A percentile compares a stretch with the other conserved stretches of the same genome.
These are phyloP conservation scores for Chloroceryle aenea DNA, from an alignment of 2,113 vertebrate species.

Conservation along the genomic window DNA sequence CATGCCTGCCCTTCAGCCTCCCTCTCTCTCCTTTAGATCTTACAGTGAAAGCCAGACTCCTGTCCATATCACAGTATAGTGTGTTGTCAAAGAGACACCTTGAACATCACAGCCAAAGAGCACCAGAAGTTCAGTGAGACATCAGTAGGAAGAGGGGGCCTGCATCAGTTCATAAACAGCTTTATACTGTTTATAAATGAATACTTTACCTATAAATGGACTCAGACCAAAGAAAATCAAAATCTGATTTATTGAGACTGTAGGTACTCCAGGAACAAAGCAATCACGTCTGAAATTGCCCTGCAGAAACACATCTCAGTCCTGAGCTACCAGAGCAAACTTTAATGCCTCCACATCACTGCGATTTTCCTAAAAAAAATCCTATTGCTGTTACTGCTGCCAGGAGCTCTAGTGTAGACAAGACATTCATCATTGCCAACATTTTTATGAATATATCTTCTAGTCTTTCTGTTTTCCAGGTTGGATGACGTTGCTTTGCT, in stretches of 20 bases:
- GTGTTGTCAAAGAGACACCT: neutral
- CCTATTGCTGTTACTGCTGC: neutral
- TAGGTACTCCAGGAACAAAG: neutral
- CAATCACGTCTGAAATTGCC: neutral
- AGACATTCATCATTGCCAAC: neutral
- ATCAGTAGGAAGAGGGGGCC: neutral
- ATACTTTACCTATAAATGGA: neutral
- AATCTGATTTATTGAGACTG: neutral
- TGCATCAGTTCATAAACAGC: neutral
- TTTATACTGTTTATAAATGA: neutral
- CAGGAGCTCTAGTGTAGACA: neutral
- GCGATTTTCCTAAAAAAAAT: neutral
- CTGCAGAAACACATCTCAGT: neutral
- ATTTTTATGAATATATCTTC: constrained; percentile 14
- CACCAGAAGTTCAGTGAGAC: neutral
- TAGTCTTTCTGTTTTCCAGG: neutral
- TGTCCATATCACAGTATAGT: neutral
- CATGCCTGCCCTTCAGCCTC: neutral
- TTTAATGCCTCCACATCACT: neutral
- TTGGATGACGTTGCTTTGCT: neutral
- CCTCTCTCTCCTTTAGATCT: neutral
- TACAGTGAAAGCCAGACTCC: neutral
- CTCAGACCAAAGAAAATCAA: neutral
- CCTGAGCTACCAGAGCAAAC: neutral
- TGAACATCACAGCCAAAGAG: neutral